Base-by-base conservation (phyloP, 2,797 vertebrate species). In the Tympanoctomys barrerae region DNA sequence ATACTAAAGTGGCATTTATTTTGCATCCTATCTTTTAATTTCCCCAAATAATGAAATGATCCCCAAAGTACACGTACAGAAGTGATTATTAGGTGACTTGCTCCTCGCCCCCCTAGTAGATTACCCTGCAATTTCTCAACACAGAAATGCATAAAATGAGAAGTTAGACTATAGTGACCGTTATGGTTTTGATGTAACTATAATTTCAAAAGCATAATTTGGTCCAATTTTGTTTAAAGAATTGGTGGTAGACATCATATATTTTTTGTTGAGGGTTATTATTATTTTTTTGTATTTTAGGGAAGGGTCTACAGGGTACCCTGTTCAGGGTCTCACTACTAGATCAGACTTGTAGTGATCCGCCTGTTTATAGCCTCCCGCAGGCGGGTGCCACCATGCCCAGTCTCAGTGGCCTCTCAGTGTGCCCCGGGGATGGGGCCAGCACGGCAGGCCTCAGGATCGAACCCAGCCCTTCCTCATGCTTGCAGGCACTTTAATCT, bases 1-100 rank as follows among this genome's bases (percentile, higher is more conserved):
- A 73, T 94, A 75, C 33, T 87, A 28, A 89, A 77, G 81, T 78
- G 68, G 14, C 39, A 71, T 86, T 88, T 90, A 73, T 85, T 94
- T 84, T 84, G 8, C 11, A 46, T 94, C 22, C 80, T 18, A 31
- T 54, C 46, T 94, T 94, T 91, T 83, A 94, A n/a, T 90, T 94
- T 59, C 21, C 12, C 0, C 73, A 4, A 88, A 4, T 84, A 83
- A 83, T 52, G 89, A 57, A 83, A 75, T 84, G 57, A 70, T 84
- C 64, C 7, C 42, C 18, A 1, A 77, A 90, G 70, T 88, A 33
- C 7, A 84, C 18, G 91, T 84, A 14, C 19, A 94, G 33, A 94
- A 94, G 31, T 86, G 49, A 73, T 83, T 94, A 94, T 90, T 73
- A 92, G 13, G 46, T 57, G 61, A 83, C 31, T 61, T 93, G 62